phyloP scores from a whole-genome alignment of 1,140 invertebrate genomes.

The Bursaphelenchus mucronatus region DNA sequence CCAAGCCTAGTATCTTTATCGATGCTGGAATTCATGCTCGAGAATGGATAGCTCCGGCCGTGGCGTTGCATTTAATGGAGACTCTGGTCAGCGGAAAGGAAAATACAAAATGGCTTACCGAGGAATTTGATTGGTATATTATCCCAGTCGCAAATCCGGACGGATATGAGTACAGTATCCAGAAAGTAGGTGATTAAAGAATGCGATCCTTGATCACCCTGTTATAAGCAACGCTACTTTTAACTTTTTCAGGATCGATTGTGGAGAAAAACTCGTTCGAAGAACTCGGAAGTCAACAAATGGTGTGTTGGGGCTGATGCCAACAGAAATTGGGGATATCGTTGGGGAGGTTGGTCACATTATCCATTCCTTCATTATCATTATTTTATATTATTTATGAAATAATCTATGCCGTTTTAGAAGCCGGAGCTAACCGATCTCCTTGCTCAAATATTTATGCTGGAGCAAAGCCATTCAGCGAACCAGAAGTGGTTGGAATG shows the following conservation, averaged over 20 bases:
- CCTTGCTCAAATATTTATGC: slow-evolving; percentile 59
- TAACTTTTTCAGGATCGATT: slow-evolving; percentile 57
- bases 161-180: slow-evolving; percentile 61
- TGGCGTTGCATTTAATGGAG: slow-evolving; percentile 60
- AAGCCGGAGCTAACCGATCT: slow-evolving; percentile 50
- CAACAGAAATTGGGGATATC: slow-evolving; percentile 63
- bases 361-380: neutral
- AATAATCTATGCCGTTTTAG: slow-evolving; percentile 19
- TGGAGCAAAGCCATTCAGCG: slow-evolving; percentile 48
- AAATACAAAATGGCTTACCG: slow-evolving; percentile 66
- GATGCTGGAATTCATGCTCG: slow-evolving; percentile 62
- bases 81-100: slow-evolving; percentile 42
- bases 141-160: slow-evolving; percentile 62
- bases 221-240: slow-evolving; percentile 9
- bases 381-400: slow-evolving; percentile 1
- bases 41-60: slow-evolving; percentile 62
- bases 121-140: slow-evolving; percentile 77
- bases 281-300: slow-evolving; percentile 45
- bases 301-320: slow-evolving; percentile 63
- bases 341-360: slow-evolving; percentile 53
- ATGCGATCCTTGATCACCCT: neutral
- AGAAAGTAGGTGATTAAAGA: slow-evolving; percentile 21
- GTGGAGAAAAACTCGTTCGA: slow-evolving; percentile 63
- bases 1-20: slow-evolving; percentile 58
- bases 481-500: slow-evolving; percentile 51